Percentiles rank a stretch among this genome's conserved stretches.
phyloP scores from a whole-genome alignment of 2,888 invertebrate species.

The Pristionchus fissidentatus region DNA sequence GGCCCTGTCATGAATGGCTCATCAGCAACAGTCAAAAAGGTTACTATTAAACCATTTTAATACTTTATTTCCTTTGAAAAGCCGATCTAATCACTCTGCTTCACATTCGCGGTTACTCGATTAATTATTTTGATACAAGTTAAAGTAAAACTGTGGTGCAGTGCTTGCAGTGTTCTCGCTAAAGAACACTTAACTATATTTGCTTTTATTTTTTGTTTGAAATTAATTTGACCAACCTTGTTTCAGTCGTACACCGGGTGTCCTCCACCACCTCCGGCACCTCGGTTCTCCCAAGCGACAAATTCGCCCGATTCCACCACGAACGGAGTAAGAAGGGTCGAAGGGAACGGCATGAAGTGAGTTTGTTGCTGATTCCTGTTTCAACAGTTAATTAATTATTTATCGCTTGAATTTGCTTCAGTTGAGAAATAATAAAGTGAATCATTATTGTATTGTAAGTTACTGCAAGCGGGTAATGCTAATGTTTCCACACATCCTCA shows the following conservation, averaged over 20 bases:
- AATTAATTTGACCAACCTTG: background rate
- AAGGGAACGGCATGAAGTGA: conserved; percentile 25
- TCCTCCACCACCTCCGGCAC: conserved; percentile 44
- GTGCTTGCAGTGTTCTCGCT: background rate
- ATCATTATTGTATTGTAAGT: too few relatives aligned
- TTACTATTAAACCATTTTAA: background rate
- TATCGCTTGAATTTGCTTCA: too few relatives aligned
- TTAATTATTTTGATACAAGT: background rate
- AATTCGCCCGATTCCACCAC: conserved; percentile 47
- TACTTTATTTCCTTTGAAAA: background rate
- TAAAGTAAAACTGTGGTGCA: background rate
- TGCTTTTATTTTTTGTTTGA: background rate
- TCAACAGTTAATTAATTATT: too few relatives aligned
- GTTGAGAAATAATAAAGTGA: too few relatives aligned
- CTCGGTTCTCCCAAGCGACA: conserved; percentile 12
- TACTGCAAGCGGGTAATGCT: too few relatives aligned
- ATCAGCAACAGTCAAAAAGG: conserved; percentile 8
- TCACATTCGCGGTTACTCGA: background rate
- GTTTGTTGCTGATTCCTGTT: background rate
- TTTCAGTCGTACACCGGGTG: conserved; percentile 18
- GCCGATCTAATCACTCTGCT: too few relatives aligned
- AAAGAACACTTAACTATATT: background rate
- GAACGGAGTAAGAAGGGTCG: background rate
- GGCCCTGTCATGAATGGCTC: conserved; percentile 12
- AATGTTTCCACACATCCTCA: too few relatives aligned